Conservation (phyloP, 2,113 vertebrate genomes). For the Himantopus leucocephalus region DNA sequence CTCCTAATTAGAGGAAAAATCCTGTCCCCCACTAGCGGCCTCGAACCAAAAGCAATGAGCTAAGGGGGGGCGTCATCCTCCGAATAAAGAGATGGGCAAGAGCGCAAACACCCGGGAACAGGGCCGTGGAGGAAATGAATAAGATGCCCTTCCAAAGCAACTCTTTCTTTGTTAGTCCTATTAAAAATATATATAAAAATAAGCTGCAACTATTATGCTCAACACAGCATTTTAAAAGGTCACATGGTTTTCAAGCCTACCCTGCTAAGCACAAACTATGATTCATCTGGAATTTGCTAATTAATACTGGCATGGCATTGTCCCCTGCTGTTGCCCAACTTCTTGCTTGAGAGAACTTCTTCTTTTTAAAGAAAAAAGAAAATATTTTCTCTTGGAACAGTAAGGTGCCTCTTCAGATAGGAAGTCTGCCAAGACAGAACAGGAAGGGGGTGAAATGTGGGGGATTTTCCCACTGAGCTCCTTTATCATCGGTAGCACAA, state of each 20-base stretch:
- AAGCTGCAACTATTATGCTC: background rate
- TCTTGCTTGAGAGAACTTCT: conserved; percentile 47
- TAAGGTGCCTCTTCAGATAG: conserved; percentile 31
- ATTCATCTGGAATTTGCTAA: conserved; percentile 60
- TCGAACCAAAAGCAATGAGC: background rate
- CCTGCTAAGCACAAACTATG: conserved; percentile 35
- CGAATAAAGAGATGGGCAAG: background rate
- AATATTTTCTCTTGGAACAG: conserved; percentile 42
- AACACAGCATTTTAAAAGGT: conserved; percentile 27
- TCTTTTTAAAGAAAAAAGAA: conserved; percentile 15
- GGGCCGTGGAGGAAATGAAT: background rate
- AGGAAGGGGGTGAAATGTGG: background rate
- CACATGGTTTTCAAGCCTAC: background rate
- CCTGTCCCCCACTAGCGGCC: background rate
- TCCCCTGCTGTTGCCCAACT: conserved; percentile 52
- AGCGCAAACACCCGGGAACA: conserved; percentile 23
- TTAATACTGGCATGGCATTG: conserved; percentile 51
- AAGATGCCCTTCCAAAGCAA: background rate
- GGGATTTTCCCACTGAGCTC: background rate
- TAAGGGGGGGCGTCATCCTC: background rate
- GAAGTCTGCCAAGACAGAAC: background rate
- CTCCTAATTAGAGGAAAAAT: conserved; percentile 9
- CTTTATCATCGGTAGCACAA: conserved; percentile 21
- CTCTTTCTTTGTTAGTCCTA: conserved; percentile 3
- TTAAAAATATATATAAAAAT: background rate